Percentiles rank a stretch among this genome's conserved stretches.
phyloP scores from a whole-genome alignment of 1,140 invertebrate species.

The Probaryconus sp. region DNA sequence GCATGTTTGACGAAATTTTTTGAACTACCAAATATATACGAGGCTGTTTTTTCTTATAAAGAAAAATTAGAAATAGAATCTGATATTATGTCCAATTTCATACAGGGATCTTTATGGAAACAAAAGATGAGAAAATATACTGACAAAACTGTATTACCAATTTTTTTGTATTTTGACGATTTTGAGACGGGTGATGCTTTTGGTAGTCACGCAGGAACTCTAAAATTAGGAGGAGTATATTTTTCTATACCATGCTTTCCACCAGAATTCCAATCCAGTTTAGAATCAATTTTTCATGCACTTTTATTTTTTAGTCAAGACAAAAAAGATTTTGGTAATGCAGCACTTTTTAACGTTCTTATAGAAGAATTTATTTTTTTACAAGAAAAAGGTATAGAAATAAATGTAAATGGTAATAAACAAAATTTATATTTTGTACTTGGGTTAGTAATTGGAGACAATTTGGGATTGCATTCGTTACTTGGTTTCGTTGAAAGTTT shows the following conservation, averaged over 20 bases:
- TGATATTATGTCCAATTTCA: too few species aligned
- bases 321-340: constrained; percentile 27
- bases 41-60: too few species aligned
- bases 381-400: constrained; percentile 20
- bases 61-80: too few species aligned
- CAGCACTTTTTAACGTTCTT: constrained; percentile 18
- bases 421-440: constrained; percentile 33
- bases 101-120: too few species aligned
- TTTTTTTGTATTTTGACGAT: too few species aligned
- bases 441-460: constrained; percentile 51
- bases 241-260: constrained; percentile 28
- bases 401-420: not conserved
- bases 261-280: constrained; percentile 16
- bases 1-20: too few species aligned
- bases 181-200: too few species aligned
- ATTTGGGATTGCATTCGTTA: constrained; percentile 48
- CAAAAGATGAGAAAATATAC: too few species aligned
- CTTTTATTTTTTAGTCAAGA: constrained; percentile 28
- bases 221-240: too few species aligned
- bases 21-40: too few species aligned
- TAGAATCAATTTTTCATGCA: constrained; percentile 3
- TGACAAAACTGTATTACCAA: too few species aligned
- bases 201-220: too few species aligned
- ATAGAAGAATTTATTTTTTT: constrained; percentile 24
- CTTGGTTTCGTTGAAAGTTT: constrained; percentile 53